Evolutionary conservation across 2,797 vertebrate species (phyloP).

Genomic region (Rhadinocentrus ornatus): DNA sequence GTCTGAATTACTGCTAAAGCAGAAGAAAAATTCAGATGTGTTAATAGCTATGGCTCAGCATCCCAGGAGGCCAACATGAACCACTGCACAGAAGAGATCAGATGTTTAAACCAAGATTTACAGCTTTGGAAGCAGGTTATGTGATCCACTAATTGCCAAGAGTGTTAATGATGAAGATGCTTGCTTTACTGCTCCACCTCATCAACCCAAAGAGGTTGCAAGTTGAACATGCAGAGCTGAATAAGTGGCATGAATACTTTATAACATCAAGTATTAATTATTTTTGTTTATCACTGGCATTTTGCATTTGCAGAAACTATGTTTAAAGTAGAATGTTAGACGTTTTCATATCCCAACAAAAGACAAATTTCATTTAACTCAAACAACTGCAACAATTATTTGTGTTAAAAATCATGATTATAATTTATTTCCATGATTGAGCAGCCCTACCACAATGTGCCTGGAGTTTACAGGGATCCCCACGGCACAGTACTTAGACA

Average conservation of each 20-base stretch:
- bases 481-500: constrained; percentile 1
- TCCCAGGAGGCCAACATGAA: background rate
- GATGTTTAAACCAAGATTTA: background rate
- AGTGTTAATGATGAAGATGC: background rate
- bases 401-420: too few relatives aligned
- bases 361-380: background rate
- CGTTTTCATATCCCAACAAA: background rate
- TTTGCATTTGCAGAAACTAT: background rate
- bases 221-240: background rate
- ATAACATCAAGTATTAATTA: background rate
- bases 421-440: too few relatives aligned
- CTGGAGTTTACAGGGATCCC: constrained; percentile 2
- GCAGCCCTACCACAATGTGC: too few relatives aligned
- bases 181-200: background rate
- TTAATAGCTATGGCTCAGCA: background rate
- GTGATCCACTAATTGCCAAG: background rate
- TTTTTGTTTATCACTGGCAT: background rate
- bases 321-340: background rate
- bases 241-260: too few relatives aligned
- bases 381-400: too few relatives aligned
- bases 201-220: background rate
- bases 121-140: background rate
- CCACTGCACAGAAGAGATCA: background rate
- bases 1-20: background rate
- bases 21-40: background rate